Evolutionary conservation across 2,113 vertebrate genomes (phyloP).

Genomic region (Varanus komodoensis): DNA sequence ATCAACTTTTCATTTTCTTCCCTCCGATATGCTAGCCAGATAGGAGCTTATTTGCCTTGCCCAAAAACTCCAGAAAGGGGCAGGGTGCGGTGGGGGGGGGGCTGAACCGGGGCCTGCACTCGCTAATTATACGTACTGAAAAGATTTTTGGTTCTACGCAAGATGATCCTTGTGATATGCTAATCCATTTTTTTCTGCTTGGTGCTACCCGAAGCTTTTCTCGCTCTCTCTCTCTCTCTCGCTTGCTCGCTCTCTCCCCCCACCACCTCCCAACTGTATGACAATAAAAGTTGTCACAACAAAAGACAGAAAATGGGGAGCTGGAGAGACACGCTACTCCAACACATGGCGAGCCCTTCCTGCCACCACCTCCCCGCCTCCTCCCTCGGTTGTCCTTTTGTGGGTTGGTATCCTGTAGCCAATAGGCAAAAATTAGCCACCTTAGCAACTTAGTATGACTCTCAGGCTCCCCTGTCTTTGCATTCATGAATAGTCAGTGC

Average conservation of each 20-base stretch:
- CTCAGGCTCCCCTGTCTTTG: slow-evolving; percentile 83
- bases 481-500: slow-evolving; percentile 90
- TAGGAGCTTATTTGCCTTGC: slow-evolving; percentile 71
- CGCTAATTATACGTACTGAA: slow-evolving; percentile 87
- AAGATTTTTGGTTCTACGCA: slow-evolving; percentile 88
- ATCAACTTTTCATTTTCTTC: slow-evolving; percentile 71
- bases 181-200: slow-evolving; percentile 86
- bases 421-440: slow-evolving; percentile 85
- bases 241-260: slow-evolving; percentile 82
- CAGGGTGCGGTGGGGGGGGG: fast-evolving
- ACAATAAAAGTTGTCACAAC: slow-evolving; percentile 89
- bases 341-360: slow-evolving; percentile 84
- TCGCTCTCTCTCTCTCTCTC: slow-evolving; percentile 85
- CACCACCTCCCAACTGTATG: slow-evolving; percentile 84
- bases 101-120: slow-evolving; percentile 71
- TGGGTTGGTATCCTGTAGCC: slow-evolving; percentile 84
- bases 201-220: slow-evolving; percentile 84
- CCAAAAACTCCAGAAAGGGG: slow-evolving; percentile 60
- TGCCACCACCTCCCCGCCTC: slow-evolving; percentile 77
- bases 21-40: slow-evolving; percentile 70
- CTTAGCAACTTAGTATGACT: slow-evolving; percentile 87
- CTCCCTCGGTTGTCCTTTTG: slow-evolving; percentile 85
- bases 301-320: slow-evolving; percentile 86
- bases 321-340: slow-evolving; percentile 80
- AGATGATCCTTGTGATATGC: slow-evolving; percentile 89